These are phyloP conservation scores for Amaurobius ferox DNA, from an alignment of 2,888 invertebrate species.

Conservation along the genomic window DNA sequence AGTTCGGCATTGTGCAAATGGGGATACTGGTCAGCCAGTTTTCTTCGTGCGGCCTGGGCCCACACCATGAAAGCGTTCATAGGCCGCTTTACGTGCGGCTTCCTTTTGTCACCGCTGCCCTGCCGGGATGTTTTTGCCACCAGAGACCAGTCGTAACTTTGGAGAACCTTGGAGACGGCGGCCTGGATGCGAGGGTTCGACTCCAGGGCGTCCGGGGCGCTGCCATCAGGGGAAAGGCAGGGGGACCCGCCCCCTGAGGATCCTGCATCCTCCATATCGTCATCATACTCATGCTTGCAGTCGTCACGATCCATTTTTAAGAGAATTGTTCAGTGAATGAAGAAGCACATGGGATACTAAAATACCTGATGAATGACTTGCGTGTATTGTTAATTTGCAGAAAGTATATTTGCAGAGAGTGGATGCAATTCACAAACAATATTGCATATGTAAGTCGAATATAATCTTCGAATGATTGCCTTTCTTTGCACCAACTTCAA, in stretches of 20 bases:
- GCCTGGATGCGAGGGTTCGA: conserved; percentile 83
- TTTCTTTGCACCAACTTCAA: too few relatives aligned
- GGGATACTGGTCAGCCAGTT: conserved; percentile 94
- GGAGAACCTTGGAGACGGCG: conserved; percentile 92
- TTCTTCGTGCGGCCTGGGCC: conserved; percentile 95
- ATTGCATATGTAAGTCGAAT: too few relatives aligned
- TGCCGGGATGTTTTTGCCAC: conserved; percentile 83
- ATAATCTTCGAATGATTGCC: too few relatives aligned
- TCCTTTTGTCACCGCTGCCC: conserved; percentile 67
- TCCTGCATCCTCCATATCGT: conserved; percentile 39
- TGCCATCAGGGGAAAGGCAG: conserved; percentile 32
- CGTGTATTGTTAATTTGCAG: too few relatives aligned
- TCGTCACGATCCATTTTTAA: conserved; percentile 57
- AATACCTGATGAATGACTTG: too few relatives aligned
- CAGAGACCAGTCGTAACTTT: conserved; percentile 94
- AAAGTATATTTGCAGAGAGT: too few relatives aligned
- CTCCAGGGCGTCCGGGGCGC: conserved; percentile 55
- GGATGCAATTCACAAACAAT: too few relatives aligned
- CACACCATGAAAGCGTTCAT: conserved; percentile 99
- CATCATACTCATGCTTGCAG: conserved; percentile 65
- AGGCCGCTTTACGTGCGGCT: conserved; percentile 90
- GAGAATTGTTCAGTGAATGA: background rate
- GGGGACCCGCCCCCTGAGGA: conserved; percentile 55
- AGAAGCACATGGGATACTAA: too few relatives aligned
- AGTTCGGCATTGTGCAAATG: conserved; percentile 97